phyloP scores from a whole-genome alignment of 2,888 invertebrate genomes.

The Chironomus riparius region DNA sequence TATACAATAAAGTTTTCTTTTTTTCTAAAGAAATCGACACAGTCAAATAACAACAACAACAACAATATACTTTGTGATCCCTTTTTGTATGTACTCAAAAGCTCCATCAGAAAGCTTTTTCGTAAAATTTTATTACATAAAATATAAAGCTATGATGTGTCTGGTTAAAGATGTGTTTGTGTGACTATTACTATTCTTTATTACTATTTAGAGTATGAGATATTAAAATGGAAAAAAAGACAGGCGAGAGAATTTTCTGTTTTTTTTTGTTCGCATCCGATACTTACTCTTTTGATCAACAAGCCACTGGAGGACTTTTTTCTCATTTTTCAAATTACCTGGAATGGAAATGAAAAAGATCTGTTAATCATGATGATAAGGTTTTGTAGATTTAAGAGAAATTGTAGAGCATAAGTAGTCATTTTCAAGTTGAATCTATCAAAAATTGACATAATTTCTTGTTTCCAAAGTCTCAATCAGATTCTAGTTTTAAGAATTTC shows the following conservation, averaged over 20 bases:
- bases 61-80: background rate
- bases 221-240: background rate
- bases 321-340: slow-evolving; percentile 92
- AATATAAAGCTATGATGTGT: background rate
- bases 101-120: slow-evolving; percentile 26
- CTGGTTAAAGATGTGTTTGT: background rate
- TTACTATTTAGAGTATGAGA: too few relatives aligned
- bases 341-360: slow-evolving; percentile 38
- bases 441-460: too few relatives aligned
- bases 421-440: too few relatives aligned
- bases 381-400: too few relatives aligned
- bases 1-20: background rate
- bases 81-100: background rate
- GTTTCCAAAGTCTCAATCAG: too few relatives aligned
- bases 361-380: too few relatives aligned
- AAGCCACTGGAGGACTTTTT: slow-evolving; percentile 92
- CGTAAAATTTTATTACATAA: background rate
- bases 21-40: slow-evolving; percentile 7
- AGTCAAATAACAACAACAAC: background rate
- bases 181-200: background rate
- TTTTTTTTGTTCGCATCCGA: slow-evolving; percentile 3
- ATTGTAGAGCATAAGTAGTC: too few relatives aligned
- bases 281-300: slow-evolving; percentile 92
- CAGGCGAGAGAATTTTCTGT: background rate
- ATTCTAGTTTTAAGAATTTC: too few relatives aligned